Evolutionary conservation across 2,113 vertebrate species (phyloP).

Genomic region (Cyrtonyx montezumae): DNA sequence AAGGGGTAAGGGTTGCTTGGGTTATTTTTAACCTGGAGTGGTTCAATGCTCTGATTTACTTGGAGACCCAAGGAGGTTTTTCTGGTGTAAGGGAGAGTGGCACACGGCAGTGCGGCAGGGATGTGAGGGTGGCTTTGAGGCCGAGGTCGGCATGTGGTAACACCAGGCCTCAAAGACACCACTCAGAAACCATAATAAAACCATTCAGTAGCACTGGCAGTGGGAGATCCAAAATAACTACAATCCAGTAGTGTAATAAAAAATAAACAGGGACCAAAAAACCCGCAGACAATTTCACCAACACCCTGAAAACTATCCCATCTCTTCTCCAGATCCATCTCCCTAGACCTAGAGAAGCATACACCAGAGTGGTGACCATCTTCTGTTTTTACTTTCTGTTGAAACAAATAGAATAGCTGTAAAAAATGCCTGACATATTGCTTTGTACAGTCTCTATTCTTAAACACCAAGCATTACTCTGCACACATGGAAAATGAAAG

Average conservation of each 20-base stretch:
- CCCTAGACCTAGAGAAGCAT: not conserved
- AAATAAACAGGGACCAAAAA: not conserved
- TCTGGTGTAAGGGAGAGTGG: not conserved
- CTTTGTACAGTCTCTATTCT: not conserved
- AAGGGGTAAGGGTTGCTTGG: conserved; percentile 23
- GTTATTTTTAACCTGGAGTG: conserved; percentile 43
- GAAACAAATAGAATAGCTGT: not conserved
- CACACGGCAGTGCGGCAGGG: not conserved
- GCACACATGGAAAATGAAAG: not conserved
- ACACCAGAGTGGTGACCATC: not conserved
- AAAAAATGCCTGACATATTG: not conserved
- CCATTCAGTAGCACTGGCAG: not conserved
- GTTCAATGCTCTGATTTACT: conserved; percentile 44
- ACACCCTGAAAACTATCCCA: not conserved
- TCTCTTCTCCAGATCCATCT: not conserved
- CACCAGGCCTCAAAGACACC: conserved; percentile 19
- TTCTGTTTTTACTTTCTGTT: not conserved
- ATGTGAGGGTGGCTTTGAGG: conserved; percentile 30
- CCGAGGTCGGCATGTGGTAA: conserved; percentile 5
- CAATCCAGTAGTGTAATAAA: conserved; percentile 21
- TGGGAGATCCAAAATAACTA: conserved; percentile 23
- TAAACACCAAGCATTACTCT: not conserved
- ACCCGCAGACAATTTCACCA: not conserved
- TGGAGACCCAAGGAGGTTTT: not conserved
- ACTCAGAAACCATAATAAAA: conserved; percentile 48